Percentiles rank a stretch among this genome's conserved stretches.
Conservation (phyloP, 2,888 invertebrate species). For the Augiades crinisus region DNA sequence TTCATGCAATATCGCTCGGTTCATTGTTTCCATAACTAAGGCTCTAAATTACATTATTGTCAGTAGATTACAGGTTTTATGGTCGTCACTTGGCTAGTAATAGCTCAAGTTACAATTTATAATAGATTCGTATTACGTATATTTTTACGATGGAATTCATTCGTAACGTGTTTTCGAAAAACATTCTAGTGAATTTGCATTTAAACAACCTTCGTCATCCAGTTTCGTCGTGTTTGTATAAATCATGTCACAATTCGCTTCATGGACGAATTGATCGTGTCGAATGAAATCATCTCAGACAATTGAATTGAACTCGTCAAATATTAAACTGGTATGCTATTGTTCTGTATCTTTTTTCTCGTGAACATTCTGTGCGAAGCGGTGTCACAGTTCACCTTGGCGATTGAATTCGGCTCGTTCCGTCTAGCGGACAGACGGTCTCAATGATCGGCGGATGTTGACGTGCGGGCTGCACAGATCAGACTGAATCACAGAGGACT, state of each 20-base stretch:
- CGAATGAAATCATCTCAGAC: slow-evolving; percentile 24
- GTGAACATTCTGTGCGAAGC: slow-evolving; percentile 23
- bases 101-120: slow-evolving; percentile 18
- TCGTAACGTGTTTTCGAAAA: not conserved
- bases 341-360: slow-evolving; percentile 22
- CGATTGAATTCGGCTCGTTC: slow-evolving; percentile 43
- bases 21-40: slow-evolving; percentile 14
- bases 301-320: slow-evolving; percentile 23
- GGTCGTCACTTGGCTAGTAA: slow-evolving; percentile 3
- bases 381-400: slow-evolving; percentile 53
- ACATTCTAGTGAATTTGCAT: slow-evolving; percentile 3
- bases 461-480: slow-evolving; percentile 49
- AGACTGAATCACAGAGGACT: slow-evolving; percentile 24
- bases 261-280: slow-evolving; percentile 22
- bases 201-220: slow-evolving; percentile 12
- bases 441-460: slow-evolving; percentile 62
- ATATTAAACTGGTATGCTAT: slow-evolving; percentile 14
- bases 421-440: slow-evolving; percentile 36
- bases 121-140: slow-evolving; percentile 7
- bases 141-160: not conserved
- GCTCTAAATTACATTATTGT: slow-evolving; percentile 15
- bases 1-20: slow-evolving; percentile 19
- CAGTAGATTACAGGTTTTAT: slow-evolving; percentile 21
- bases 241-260: slow-evolving; percentile 16
- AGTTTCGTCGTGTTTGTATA: slow-evolving; percentile 9